phyloP scores from a whole-genome alignment of 2,888 invertebrate genomes.

The Hypselothyrea guttata region DNA sequence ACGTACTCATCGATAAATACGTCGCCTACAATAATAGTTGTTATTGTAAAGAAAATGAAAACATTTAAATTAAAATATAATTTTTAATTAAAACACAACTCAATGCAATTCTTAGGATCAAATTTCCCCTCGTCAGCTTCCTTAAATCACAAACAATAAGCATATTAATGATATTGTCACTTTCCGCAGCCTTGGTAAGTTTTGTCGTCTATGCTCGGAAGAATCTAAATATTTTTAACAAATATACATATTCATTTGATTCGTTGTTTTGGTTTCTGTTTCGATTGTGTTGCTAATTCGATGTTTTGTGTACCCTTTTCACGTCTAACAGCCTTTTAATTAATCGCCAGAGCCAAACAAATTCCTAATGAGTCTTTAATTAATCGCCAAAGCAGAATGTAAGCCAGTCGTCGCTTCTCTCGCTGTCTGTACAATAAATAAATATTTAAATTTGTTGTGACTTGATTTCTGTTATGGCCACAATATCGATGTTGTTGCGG shows the following conservation, averaged over 20 bases:
- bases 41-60: too few species aligned
- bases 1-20: too few species aligned
- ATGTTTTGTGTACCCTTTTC: slow-evolving; percentile 34
- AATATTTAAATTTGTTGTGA: slow-evolving; percentile 63
- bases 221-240: slow-evolving; percentile 6
- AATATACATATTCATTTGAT: slow-evolving; percentile 33
- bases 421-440: slow-evolving; percentile 25
- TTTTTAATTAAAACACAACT: too few species aligned
- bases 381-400: slow-evolving; percentile 65
- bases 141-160: slow-evolving; percentile 1
- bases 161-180: slow-evolving; percentile 4
- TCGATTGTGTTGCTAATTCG: slow-evolving; percentile 16
- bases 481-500: slow-evolving; percentile 24
- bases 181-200: slow-evolving; percentile 25
- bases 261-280: slow-evolving; percentile 13
- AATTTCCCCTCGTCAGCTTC: neutral
- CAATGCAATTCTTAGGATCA: neutral
- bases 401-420: slow-evolving; percentile 38
- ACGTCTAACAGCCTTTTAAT: slow-evolving; percentile 68
- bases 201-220: slow-evolving; percentile 33
- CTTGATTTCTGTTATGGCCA: slow-evolving; percentile 58
- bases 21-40: too few species aligned
- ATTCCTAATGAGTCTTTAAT: slow-evolving; percentile 78
- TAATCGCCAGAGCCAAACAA: slow-evolving; percentile 67
- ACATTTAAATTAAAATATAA: too few species aligned